These are phyloP conservation scores for Seira ritae DNA, from an alignment of 2,888 invertebrate genomes.

Conservation along the genomic window DNA sequence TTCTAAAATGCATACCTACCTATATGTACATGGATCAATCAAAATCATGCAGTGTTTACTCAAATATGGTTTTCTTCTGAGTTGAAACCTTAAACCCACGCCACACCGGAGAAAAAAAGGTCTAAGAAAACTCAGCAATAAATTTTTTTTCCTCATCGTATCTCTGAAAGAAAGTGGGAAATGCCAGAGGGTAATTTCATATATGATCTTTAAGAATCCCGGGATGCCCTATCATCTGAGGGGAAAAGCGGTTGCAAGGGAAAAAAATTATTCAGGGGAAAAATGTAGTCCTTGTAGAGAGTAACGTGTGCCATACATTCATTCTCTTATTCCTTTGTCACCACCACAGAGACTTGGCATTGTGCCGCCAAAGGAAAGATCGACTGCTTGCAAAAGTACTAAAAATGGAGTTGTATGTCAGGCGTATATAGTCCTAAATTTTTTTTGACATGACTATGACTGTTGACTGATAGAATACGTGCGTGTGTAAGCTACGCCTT, in stretches of 20 bases:
- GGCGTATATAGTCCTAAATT: background rate
- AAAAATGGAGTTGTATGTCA: background rate
- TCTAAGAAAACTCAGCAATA: too few species aligned
- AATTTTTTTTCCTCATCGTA: too few species aligned
- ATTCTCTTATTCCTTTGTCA: conserved; percentile 25
- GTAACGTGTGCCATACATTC: too few species aligned
- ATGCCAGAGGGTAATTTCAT: conserved; percentile 47
- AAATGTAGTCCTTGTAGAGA: conserved; percentile 7
- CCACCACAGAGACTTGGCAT: conserved; percentile 52
- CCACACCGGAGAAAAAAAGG: background rate
- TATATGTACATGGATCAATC: too few species aligned
- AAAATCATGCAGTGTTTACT: too few species aligned
- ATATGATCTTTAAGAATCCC: background rate
- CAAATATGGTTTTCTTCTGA: conserved; percentile 22
- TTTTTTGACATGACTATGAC: conserved; percentile 53
- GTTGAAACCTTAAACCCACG: background rate
- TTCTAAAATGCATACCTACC: too few species aligned
- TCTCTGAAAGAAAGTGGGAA: conserved; percentile 29
- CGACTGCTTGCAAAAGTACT: too few species aligned
- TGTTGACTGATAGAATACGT: conserved; percentile 61
- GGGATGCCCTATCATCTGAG: background rate
- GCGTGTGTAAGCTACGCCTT: conserved; percentile 55
- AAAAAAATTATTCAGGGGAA: too few species aligned
- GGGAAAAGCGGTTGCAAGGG: too few species aligned
- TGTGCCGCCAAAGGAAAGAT: conserved; percentile 38